Evolutionary conservation across 2,888 invertebrate species (phyloP).

Genomic region (Andrena camellia): DNA sequence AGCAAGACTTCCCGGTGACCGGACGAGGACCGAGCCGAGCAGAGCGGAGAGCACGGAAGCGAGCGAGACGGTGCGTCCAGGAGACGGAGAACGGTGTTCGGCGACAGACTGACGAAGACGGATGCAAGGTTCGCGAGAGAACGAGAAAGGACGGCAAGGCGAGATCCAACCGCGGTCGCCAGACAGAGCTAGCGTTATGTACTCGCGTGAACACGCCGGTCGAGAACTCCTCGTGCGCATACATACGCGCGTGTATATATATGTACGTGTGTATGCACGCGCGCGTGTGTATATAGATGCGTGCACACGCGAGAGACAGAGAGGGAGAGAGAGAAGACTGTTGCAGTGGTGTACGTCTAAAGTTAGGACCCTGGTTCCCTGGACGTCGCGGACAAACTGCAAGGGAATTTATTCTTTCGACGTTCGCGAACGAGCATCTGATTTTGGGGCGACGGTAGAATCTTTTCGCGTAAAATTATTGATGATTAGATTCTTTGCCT

Average conservation of each 20-base stretch:
- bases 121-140: constrained; percentile 61
- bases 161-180: constrained; percentile 31
- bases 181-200: constrained; percentile 58
- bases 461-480: too few species aligned
- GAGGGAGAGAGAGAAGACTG: constrained; percentile 32
- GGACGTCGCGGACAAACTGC: constrained; percentile 28
- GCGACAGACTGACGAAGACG: constrained; percentile 58
- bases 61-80: constrained; percentile 50
- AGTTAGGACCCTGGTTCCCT: constrained; percentile 56
- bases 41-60: constrained; percentile 41
- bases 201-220: constrained; percentile 62
- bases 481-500: too few species aligned
- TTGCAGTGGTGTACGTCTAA: constrained; percentile 65
- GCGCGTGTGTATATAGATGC: constrained; percentile 18
- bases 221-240: constrained; percentile 26
- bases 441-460: neutral
- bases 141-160: constrained; percentile 39
- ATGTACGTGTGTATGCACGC: neutral
- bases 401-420: constrained; percentile 42
- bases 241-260: neutral
- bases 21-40: constrained; percentile 55
- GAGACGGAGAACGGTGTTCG: constrained; percentile 57
- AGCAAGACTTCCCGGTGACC: constrained; percentile 54
- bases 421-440: constrained; percentile 19
- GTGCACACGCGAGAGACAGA: constrained; percentile 49